A percentile compares a stretch with the other conserved stretches of the same genome.
phyloP scores from a whole-genome alignment of 2,888 invertebrate species.

The Erebia epiphron region DNA sequence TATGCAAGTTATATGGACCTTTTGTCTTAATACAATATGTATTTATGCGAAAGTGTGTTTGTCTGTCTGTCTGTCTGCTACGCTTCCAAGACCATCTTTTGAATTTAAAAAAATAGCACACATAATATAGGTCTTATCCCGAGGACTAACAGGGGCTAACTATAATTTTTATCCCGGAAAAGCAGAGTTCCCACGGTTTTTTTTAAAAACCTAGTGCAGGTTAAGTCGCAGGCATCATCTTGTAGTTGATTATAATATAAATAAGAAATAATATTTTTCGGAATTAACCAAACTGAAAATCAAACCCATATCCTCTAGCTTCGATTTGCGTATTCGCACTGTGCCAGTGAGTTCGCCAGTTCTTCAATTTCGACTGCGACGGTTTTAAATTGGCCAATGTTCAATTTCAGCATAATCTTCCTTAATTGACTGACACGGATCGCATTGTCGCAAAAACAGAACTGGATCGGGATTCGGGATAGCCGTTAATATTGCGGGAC shows the following conservation, averaged over 20 bases:
- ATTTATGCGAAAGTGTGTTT: no score
- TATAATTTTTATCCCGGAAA: no score
- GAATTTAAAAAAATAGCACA: no score
- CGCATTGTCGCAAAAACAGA: slow-evolving; percentile 51
- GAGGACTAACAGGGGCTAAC: no score
- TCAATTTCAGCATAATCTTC: slow-evolving; percentile 56
- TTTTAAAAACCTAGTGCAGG: no score
- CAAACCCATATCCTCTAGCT: not conserved
- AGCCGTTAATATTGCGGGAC: slow-evolving; percentile 48
- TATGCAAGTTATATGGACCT: no score
- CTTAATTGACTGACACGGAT: slow-evolving; percentile 57
- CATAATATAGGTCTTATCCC: no score
- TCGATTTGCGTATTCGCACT: not conserved
- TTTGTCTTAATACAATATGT: no score
- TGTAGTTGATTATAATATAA: not conserved
- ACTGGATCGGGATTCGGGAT: slow-evolving; percentile 43
- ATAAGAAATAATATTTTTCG: not conserved
- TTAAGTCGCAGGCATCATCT: no score
- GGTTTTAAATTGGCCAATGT: slow-evolving; percentile 28
- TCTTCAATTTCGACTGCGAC: slow-evolving; percentile 2
- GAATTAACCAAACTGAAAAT: not conserved
- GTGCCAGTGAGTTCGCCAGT: not conserved
- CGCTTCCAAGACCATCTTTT: no score
- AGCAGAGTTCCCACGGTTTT: no score
- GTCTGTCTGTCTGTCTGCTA: no score